Evolutionary conservation across 2,888 invertebrate species (phyloP).

Genomic region (Autographa pulchrina): DNA sequence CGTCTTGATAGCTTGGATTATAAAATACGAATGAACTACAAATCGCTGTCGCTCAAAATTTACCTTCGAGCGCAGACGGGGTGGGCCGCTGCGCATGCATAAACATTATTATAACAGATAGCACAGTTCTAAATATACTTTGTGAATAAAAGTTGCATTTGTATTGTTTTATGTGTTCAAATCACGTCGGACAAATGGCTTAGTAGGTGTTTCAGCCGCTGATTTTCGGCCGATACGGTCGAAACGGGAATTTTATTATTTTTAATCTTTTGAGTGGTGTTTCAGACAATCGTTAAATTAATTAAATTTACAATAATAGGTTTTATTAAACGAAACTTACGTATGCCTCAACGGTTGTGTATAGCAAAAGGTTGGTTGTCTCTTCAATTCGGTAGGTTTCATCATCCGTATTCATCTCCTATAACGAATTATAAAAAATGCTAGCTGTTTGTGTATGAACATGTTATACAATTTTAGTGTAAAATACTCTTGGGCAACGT

Average conservation of each 20-base stretch:
- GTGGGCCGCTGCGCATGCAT: slow-evolving; percentile 11
- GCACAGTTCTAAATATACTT: slow-evolving; percentile 9
- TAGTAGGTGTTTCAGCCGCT: too few relatives aligned
- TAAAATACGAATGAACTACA: slow-evolving; percentile 9
- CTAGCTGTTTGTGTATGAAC: slow-evolving; percentile 12
- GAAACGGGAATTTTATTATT: too few relatives aligned
- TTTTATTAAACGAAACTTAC: slow-evolving; percentile 38
- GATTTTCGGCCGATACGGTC: too few relatives aligned
- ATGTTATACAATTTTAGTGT: background rate
- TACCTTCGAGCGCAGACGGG: slow-evolving; percentile 13
- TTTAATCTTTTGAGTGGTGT: too few relatives aligned
- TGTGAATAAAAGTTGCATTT: background rate
- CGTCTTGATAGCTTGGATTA: background rate
- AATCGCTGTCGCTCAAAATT: slow-evolving; percentile 5
- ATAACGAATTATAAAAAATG: slow-evolving; percentile 30
- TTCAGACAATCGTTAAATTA: too few relatives aligned
- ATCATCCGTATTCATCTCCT: slow-evolving; percentile 27
- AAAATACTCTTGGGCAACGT: background rate
- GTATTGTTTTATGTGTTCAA: slow-evolving; percentile 17
- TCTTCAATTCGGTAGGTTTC: slow-evolving; percentile 24
- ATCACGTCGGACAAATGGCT: background rate
- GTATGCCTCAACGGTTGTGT: slow-evolving; percentile 17
- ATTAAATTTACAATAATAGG: background rate
- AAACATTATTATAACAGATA: slow-evolving; percentile 5
- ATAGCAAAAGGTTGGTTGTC: slow-evolving; percentile 27